Conservation (phyloP, 2,797 vertebrate species). For the Halcyon badia region DNA sequence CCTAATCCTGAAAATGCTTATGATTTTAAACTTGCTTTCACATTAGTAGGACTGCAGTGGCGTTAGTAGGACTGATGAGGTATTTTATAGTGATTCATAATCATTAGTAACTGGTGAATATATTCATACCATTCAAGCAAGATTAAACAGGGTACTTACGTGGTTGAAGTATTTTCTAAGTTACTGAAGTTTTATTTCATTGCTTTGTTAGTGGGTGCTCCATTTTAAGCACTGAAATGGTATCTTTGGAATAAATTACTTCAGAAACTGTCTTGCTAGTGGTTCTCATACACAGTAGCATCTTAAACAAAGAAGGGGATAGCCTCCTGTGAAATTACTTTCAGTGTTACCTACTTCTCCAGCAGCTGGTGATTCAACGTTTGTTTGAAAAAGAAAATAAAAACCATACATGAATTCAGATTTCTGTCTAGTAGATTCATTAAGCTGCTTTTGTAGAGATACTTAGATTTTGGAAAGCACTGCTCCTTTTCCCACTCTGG, state of each 20-base stretch:
- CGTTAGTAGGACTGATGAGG: not conserved
- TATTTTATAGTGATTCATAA: not conserved
- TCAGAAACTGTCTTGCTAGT: not conserved
- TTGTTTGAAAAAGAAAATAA: not conserved
- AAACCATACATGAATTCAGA: not conserved
- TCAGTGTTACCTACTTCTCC: not conserved
- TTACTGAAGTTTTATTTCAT: not conserved
- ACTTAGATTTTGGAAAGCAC: not conserved
- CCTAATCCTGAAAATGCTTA: not conserved
- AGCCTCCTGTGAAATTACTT: not conserved
- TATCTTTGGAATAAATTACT: not conserved
- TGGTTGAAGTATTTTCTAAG: not conserved
- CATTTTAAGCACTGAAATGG: not conserved
- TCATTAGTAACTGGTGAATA: not conserved
- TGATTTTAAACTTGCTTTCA: not conserved
- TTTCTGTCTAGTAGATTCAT: not conserved
- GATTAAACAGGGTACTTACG: not conserved
- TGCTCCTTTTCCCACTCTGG: not conserved
- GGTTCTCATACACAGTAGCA: not conserved
- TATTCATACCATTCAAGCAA: not conserved
- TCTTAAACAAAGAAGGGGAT: not conserved
- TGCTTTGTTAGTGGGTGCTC: not conserved
- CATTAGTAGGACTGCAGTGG: not conserved
- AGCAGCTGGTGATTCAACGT: not conserved
- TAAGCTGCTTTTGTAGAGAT: not conserved